These are phyloP conservation scores for Pseudochirops corinnae DNA, from an alignment of 2,797 vertebrate species.

Conservation along the genomic window DNA sequence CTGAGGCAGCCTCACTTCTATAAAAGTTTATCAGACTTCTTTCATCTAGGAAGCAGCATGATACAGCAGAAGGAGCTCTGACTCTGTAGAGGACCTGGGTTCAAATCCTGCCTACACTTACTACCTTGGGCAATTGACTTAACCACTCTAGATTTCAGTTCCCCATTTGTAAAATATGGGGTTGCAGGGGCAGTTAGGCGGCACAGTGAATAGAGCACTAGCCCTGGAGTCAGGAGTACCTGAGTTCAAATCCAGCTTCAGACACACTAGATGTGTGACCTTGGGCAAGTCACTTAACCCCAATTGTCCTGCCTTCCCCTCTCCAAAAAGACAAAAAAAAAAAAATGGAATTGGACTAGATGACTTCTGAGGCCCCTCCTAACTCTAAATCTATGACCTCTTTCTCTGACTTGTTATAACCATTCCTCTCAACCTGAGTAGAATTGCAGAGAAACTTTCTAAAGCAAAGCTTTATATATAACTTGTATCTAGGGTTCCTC, in stretches of 20 bases:
- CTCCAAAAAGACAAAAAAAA: too few species aligned
- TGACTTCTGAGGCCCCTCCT: not conserved
- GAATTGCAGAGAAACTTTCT: not conserved
- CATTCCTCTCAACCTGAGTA: not conserved
- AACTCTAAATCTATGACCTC: not conserved
- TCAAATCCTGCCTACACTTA: not conserved
- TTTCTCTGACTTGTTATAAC: not conserved
- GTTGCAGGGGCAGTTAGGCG: not conserved
- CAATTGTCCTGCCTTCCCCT: too few species aligned
- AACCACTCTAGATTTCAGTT: constrained; percentile 5
- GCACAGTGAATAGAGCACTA: too few species aligned
- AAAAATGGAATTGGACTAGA: not conserved
- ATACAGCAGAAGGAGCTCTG: not conserved
- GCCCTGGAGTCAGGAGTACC: too few species aligned
- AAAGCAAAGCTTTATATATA: not conserved
- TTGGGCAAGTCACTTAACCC: too few species aligned
- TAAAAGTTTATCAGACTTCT: not conserved
- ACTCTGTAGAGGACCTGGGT: not conserved
- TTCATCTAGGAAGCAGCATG: not conserved
- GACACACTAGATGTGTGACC: too few species aligned
- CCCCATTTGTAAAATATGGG: not conserved
- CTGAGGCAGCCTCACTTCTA: not conserved
- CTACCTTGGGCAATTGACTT: constrained; percentile 12
- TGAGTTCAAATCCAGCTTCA: too few species aligned
- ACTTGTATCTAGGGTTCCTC: too few species aligned